Evolutionary conservation across 2,888 invertebrate genomes (phyloP), one percentile per base, ranked within the genome.

Genomic region (Bombylius major): DNA sequence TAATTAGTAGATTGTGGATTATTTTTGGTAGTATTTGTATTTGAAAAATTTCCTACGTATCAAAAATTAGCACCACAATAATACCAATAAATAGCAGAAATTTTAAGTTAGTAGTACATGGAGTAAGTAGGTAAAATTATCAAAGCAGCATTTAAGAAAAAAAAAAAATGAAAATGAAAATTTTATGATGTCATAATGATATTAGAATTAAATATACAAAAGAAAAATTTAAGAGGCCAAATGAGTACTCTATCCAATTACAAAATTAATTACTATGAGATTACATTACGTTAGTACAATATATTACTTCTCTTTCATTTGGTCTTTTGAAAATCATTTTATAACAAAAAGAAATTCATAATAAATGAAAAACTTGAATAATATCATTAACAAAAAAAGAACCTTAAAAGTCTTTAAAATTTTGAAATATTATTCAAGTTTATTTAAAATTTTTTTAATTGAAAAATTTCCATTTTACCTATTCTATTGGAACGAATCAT

Each of bases 401-500:
- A 23, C 23, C 44, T 53, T 23, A 31, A 52, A 31, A 32, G 32
- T 50, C 14, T 53, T 32, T 23, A 33, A 34, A 46, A 39, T 23
- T 46, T 23, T 42, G 47, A 5, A 1, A 44, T 12, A 12, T n/a
- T 44, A 44, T 44, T 11, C 11, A 44, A 44, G 5, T 44, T 13
- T 11, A 13, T 44, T 8, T 11, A 13, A 44, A 44, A n/a, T 49
- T 34, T 47, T 47, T 47, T 23, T 4, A 45, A 52, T 23, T 23
- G 12, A 46, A 47, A 45, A 46, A 36, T 12, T 34, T 46, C 7
- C n/a, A 50, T 31, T 64, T 76, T 72, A 59, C 75, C 76, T 62
- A 78, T 76, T 14, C 79, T 77, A 0, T 76, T 76, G 44, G 79
- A 69, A 56, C 78, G 77, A 34, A 75, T 77, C 5, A 66, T 62